Evolutionary conservation across 2,888 invertebrate species (phyloP).

Genomic region (Alentia gelatinosa): DNA sequence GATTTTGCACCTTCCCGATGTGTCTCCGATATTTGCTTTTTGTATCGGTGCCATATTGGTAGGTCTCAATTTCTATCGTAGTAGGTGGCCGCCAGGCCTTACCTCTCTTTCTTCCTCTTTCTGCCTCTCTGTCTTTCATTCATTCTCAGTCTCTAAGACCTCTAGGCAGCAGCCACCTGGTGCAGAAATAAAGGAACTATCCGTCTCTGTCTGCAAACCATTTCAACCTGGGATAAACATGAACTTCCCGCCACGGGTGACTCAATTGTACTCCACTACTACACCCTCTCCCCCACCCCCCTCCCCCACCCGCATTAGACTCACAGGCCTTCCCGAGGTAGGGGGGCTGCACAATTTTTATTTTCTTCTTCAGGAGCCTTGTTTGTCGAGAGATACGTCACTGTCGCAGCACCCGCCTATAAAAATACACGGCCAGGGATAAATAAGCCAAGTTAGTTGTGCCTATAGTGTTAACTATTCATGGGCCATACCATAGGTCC

Average conservation of each 20-base stretch:
- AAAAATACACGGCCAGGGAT: not conserved
- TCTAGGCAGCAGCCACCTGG: too few species aligned
- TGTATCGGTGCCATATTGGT: too few species aligned
- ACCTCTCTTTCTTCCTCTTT: too few species aligned
- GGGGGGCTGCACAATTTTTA: too few species aligned
- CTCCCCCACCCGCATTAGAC: too few species aligned
- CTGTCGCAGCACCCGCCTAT: not conserved
- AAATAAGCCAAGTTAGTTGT: not conserved
- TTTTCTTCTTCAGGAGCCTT: not conserved
- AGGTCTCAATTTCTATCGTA: too few species aligned
- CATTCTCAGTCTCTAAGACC: too few species aligned
- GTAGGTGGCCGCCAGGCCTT: too few species aligned
- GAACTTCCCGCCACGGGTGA: not conserved
- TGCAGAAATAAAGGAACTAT: not conserved
- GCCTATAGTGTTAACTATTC: slow-evolving; percentile 10
- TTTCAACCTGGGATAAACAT: not conserved
- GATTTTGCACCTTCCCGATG: too few species aligned
- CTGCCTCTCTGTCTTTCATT: too few species aligned
- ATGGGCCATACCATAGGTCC: not conserved
- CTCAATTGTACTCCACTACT: not conserved
- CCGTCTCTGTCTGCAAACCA: not conserved
- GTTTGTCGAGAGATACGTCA: not conserved
- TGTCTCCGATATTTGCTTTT: too few species aligned
- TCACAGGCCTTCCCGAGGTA: too few species aligned
- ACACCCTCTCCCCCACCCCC: not conserved